phyloP scores from a whole-genome alignment of 2,797 vertebrate genomes.

The Coregonus suidteri region DNA sequence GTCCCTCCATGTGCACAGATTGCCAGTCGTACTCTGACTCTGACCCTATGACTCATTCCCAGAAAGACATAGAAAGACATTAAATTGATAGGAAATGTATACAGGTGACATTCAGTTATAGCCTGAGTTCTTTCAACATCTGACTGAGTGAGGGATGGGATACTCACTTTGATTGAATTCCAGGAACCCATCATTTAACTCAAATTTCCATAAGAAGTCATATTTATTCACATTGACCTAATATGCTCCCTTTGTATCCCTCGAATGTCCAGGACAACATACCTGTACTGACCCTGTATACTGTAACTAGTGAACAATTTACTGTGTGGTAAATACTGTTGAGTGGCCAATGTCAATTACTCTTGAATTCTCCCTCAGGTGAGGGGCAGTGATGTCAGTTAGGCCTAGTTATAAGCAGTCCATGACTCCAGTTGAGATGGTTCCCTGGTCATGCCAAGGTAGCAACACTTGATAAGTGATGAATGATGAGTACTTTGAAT shows the following conservation, averaged over 20 bases:
- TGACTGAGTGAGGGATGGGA: background rate
- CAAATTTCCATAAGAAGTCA: background rate
- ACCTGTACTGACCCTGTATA: background rate
- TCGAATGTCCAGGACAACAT: background rate
- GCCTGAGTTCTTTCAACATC: background rate
- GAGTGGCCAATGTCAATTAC: background rate
- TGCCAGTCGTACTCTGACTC: background rate
- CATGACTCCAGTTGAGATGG: background rate
- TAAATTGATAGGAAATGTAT: background rate
- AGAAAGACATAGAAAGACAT: slow-evolving; percentile 7
- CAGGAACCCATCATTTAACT: too few species aligned
- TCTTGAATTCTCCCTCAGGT: background rate
- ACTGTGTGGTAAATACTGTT: background rate
- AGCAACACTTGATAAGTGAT: background rate
- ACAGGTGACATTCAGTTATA: slow-evolving; percentile 1
- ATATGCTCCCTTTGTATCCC: background rate
- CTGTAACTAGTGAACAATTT: background rate
- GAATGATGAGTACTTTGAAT: background rate
- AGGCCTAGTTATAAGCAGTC: background rate
- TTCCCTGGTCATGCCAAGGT: background rate
- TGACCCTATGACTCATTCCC: background rate
- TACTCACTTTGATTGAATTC: too few species aligned
- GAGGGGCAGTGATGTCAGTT: background rate
- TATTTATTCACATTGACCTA: background rate
- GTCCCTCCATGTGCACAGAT: background rate